A percentile compares a stretch with the other conserved stretches of the same genome.
phyloP scores from a whole-genome alignment of 2,888 invertebrate species.

The Drosophila kanekoi region DNA sequence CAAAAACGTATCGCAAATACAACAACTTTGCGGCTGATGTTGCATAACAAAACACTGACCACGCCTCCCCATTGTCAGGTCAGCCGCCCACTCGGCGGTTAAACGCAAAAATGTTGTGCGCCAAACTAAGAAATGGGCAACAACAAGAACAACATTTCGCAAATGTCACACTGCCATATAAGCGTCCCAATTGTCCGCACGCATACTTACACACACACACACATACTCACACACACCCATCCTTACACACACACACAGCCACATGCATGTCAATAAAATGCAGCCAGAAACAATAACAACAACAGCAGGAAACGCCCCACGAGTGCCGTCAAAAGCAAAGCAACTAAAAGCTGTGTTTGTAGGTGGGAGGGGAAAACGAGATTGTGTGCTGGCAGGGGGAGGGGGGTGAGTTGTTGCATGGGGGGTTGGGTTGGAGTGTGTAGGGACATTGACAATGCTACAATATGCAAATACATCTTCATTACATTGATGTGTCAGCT shows the following conservation, averaged over 20 bases:
- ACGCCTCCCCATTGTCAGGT: slow-evolving; percentile 20
- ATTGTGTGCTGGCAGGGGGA: background rate
- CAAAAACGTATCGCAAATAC: slow-evolving; percentile 58
- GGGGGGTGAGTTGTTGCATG: background rate
- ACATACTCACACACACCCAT: slow-evolving; percentile 3
- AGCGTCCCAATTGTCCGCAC: slow-evolving; percentile 44
- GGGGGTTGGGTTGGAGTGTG: background rate
- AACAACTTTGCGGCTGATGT: slow-evolving; percentile 35
- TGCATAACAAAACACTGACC: slow-evolving; percentile 53
- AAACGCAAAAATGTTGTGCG: slow-evolving; percentile 39
- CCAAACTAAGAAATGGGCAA: slow-evolving; percentile 48
- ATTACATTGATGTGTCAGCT: slow-evolving; percentile 80
- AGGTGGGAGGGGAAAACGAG: background rate
- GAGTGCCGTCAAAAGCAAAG: slow-evolving; percentile 68
- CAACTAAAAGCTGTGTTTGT: slow-evolving; percentile 51
- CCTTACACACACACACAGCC: slow-evolving; percentile 8
- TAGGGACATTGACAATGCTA: slow-evolving; percentile 66
- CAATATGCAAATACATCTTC: slow-evolving; percentile 80
- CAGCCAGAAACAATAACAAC: slow-evolving; percentile 42
- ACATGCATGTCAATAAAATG: slow-evolving; percentile 71
- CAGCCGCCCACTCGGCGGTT: slow-evolving; percentile 29
- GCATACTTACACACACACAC: slow-evolving; percentile 8
- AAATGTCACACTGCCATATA: slow-evolving; percentile 50
- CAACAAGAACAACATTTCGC: slow-evolving; percentile 21
- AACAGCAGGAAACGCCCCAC: slow-evolving; percentile 22